A percentile compares a stretch with the other conserved stretches of the same genome.
These are phyloP conservation scores for Tenthredo amoena DNA, from an alignment of 2,888 invertebrate genomes.

Conservation along the genomic window DNA sequence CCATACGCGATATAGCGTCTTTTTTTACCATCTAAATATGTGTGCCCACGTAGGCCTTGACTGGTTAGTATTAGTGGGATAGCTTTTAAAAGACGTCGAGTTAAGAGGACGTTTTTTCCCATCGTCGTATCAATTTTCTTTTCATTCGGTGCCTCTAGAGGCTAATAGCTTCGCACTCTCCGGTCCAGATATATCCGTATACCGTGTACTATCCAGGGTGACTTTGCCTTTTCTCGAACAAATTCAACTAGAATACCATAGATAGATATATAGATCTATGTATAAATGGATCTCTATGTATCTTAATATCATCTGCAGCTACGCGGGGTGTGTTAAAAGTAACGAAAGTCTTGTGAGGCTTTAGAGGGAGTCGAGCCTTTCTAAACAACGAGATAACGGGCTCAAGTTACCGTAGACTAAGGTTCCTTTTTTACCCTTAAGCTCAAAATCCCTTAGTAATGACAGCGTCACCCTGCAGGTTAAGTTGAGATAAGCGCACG, in stretches of 20 bases:
- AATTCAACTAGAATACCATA: conserved; percentile 5
- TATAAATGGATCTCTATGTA: conserved; percentile 4
- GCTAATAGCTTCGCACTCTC: conserved; percentile 43
- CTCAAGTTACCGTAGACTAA: conserved; percentile 17
- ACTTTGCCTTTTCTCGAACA: conserved; percentile 20
- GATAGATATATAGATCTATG: neutral
- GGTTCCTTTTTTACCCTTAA: conserved; percentile 30
- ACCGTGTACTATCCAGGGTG: conserved; percentile 23
- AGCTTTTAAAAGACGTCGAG: conserved; percentile 41
- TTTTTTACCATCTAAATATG: neutral
- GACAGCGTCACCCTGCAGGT: conserved; percentile 22
- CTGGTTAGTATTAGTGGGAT: conserved; percentile 22
- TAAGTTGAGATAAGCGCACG: conserved; percentile 25
- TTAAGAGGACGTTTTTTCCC: conserved; percentile 42
- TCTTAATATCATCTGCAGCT: conserved; percentile 26
- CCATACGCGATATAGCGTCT: conserved; percentile 16
- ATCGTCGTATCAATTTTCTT: conserved; percentile 45
- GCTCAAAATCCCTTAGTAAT: conserved; percentile 28
- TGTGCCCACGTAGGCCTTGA: neutral
- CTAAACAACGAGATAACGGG: conserved; percentile 36
- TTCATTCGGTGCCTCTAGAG: conserved; percentile 38
- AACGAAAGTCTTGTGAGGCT: conserved; percentile 9
- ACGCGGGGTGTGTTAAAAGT: neutral
- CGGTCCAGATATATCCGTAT: conserved; percentile 34
- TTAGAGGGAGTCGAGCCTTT: conserved; percentile 10